Base-by-base conservation (phyloP, 2,888 invertebrate species). In the Eupithecia subfuscata region DNA sequence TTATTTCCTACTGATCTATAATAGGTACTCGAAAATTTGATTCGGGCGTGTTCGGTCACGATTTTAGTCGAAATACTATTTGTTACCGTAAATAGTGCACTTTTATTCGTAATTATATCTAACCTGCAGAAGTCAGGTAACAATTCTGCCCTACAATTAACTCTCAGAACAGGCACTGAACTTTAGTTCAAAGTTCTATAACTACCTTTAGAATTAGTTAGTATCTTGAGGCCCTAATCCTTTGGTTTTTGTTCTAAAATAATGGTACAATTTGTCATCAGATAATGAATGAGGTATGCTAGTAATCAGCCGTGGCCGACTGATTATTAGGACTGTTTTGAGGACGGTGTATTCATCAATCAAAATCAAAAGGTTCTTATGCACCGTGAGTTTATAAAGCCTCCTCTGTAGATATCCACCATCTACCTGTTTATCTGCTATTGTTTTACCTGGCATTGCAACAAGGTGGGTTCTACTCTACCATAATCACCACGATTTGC, bases 41-140 rank as follows among this genome's bases (percentile, higher is more conserved):
- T 65, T 12, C 43, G 68, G 70, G 74, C 69, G 70, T 67, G 70
- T 11, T 14, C 67, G 45, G 70, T 71, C 70, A 74, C 65, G 74
- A 70, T 45, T 64, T 69, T 8, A 16, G n/a, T 40, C 30, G 30
- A 73, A 73, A 73, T 60, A 30, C 37, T 67, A 67, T 67, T 67
- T 67, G 67, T 67, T 67, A 67, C 11, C 34, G 64, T 12, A 40
- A 67, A 40, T 22, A n/a, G n/a, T 40, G 67, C 8, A 64, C 67
- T 67, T 67, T 40, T 67, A 67, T 67, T 67, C 37, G 40, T 67
- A 67, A 68, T 68, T 68, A 68, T 43, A 43, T 40, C 3, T 64
- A 34, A 69, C 69, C 45, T 69, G 69, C 52, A 64, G 43, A 43
- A 68, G 40, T 37, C 40, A 67, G 37, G 22, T 45, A 68, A 68